These are phyloP conservation scores for Athene cunicularia DNA, from an alignment of 2,113 vertebrate genomes.

Conservation along the genomic window DNA sequence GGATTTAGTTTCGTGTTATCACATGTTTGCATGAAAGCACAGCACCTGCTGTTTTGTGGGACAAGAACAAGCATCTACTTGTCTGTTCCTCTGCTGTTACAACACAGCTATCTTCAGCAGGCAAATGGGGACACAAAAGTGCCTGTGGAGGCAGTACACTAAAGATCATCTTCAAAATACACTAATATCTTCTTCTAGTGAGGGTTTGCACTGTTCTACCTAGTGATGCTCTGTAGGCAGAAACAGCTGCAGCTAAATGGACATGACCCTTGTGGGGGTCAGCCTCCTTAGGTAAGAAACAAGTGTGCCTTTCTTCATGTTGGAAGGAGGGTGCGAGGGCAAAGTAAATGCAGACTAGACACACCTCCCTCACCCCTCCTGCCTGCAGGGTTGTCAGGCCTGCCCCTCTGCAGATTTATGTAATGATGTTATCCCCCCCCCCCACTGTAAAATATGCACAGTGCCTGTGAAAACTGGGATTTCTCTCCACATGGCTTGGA, in stretches of 20 bases:
- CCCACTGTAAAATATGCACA: background rate
- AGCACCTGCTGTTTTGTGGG: conserved; percentile 23
- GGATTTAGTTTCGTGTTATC: background rate
- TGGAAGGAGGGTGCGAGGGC: background rate
- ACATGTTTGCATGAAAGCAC: background rate
- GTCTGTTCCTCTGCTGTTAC: background rate
- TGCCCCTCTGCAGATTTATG: background rate
- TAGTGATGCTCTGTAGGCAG: background rate
- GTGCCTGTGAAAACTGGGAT: background rate
- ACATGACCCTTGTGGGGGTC: background rate
- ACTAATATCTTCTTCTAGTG: background rate
- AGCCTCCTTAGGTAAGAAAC: background rate
- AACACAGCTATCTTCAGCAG: background rate
- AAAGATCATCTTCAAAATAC: background rate
- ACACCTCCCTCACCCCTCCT: background rate
- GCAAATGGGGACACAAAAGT: conserved; percentile 7
- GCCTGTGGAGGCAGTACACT: rapidly evolving
- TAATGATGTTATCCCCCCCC: background rate
- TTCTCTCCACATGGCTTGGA: background rate
- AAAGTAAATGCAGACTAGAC: background rate
- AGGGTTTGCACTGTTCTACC: background rate
- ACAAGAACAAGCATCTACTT: background rate
- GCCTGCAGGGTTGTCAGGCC: background rate
- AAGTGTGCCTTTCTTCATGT: background rate
- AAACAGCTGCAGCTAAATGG: background rate